Base-by-base conservation (phyloP, 92 coral and sea anemone genomes). In the Desmophyllum pertusum region DNA sequence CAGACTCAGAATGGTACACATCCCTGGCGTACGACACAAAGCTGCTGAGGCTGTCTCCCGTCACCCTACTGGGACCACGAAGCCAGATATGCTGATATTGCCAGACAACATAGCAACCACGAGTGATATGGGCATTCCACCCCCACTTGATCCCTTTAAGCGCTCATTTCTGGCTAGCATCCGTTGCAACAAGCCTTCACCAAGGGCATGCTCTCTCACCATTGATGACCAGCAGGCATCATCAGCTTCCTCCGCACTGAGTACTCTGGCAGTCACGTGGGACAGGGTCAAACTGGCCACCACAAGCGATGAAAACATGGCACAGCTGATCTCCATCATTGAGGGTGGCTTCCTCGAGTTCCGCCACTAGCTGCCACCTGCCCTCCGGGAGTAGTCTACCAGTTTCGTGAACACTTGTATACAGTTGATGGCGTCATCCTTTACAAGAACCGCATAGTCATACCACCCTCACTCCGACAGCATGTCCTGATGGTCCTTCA, bases 401-500 rank as follows among this genome's bases (percentile, higher is more conserved):
- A 73, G n/a, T 91, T 91, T 75, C 70, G 87, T 1, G 64, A 91
- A 15, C 90, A 91, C 87, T 79, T 88, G 6, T 61, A 91, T 86
- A 85, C 90, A 10, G 83, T 85, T 0, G 88, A 90, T 38, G 88
- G 88, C 6, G 89, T 77, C 84, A 70, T 87, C 59, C 79, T 91
- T 35, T 83, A 90, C 71, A 90, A 90, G 42, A 75, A 87, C 25
- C 55, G 84, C 37, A 81, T 80, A 2, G 82, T 89, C 46, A 89
- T 84, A 45, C 90, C 89, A 79, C 86, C 86, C 11, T 78, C 91
- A 59, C 93, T 83, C 21, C 76, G 78, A 75, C 52, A 76, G 27
- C 66, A 76, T 2, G 36, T 87, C 41, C 73, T 84, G 63, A 9
- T 70, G 3, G 57, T 67, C 18, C 81, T 92, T 3, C 93, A 92